Percentiles rank a stretch among this genome's conserved stretches.
Evolutionary conservation across 2,113 vertebrate genomes (phyloP).

Genomic region (Panurus biarmicus): DNA sequence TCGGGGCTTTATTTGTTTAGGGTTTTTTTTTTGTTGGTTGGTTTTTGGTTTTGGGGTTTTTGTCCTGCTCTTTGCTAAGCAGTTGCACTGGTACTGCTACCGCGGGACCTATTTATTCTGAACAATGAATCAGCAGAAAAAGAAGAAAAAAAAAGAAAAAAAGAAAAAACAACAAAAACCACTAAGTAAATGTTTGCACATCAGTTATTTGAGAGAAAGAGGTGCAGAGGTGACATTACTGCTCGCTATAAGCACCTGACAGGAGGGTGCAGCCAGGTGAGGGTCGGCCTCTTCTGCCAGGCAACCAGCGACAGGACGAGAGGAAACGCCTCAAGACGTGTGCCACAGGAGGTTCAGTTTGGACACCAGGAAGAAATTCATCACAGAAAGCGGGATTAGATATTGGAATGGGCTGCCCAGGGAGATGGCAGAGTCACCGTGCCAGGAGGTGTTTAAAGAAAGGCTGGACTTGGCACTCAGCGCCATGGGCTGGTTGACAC

Average conservation of each 20-base stretch:
- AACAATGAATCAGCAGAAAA: background rate
- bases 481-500: too few species aligned
- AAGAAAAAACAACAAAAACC: too few species aligned
- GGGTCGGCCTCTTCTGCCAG: background rate
- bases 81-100: background rate
- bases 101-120: fast-evolving
- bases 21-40: background rate
- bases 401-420: background rate
- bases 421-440: background rate
- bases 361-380: background rate
- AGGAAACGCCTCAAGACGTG: background rate
- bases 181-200: background rate
- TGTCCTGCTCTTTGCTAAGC: background rate
- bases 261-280: background rate
- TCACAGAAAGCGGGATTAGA: background rate
- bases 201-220: background rate
- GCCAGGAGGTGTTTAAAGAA: background rate
- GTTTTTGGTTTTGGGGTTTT: fast-evolving
- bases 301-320: background rate
- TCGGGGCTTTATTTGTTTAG: background rate
- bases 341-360: background rate
- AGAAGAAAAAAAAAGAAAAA: background rate
- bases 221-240: background rate
- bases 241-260: background rate
- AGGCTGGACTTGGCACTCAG: background rate